Evolutionary conservation across 1,140 invertebrate species (phyloP).

Genomic region (Hycleus cichorii): DNA sequence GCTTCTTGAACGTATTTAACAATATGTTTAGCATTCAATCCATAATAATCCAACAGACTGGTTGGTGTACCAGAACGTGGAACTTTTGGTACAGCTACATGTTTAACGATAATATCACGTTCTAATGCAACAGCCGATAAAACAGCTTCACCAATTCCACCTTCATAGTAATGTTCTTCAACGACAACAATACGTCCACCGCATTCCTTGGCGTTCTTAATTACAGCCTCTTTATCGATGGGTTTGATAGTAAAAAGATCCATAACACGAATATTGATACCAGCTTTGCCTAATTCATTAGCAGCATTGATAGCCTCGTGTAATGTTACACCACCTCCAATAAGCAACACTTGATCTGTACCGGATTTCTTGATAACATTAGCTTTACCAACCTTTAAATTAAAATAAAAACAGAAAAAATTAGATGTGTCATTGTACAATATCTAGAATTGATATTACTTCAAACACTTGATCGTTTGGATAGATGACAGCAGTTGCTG

Average conservation of each 20-base stretch:
- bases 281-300: conserved; percentile 59
- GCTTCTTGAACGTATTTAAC: conserved; percentile 60
- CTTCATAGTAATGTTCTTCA: conserved; percentile 95
- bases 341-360: conserved; percentile 75
- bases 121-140: conserved; percentile 67
- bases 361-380: conserved; percentile 68
- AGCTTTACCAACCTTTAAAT: conserved; percentile 59
- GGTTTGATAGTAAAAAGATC: conserved; percentile 97
- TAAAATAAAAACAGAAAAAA: conserved; percentile 5
- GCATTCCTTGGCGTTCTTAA: conserved; percentile 69
- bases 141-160: conserved; percentile 95
- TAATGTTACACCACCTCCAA: conserved; percentile 90
- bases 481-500: conserved; percentile 84
- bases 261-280: conserved; percentile 70
- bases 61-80: conserved; percentile 86
- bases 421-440: not conserved
- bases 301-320: conserved; percentile 86
- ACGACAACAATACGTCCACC: conserved; percentile 84
- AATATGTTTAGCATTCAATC: conserved; percentile 78
- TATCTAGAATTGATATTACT: conserved; percentile 42
- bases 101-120: conserved; percentile 69
- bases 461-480: conserved; percentile 77
- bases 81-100: conserved; percentile 75
- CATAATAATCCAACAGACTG: conserved; percentile 80
- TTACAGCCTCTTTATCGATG: conserved; percentile 72